Evolutionary conservation across 2,888 invertebrate species (phyloP), one percentile per base, ranked within the genome.

Genomic region (Tupiocoris notatus): DNA sequence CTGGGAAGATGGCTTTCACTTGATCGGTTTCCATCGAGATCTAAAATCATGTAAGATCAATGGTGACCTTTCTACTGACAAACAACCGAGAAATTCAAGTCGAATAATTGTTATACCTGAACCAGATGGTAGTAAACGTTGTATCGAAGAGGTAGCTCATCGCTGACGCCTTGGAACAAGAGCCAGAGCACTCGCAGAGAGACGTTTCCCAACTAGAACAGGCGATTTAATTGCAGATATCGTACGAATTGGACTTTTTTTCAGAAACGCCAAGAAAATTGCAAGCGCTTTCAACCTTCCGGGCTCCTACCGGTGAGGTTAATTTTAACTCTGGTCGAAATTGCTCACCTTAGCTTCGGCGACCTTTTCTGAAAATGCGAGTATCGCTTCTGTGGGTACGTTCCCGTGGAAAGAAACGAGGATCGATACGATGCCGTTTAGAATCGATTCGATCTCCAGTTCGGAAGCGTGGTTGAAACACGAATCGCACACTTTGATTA

Each of bases 401-500:
- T 95, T 94, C 78, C 91, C 86, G 9, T 95, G 93, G 81, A 96
- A 92, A 89, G 92, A 89, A 77, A 97, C 93, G 89, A 98, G 91
- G 80, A 98, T 93, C 3, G 97, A 97, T 1, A 97, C 96, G 85
- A 98, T 95, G 84, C 97, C 96, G 86, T 97, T 97, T 12, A 98
- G 87, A 73, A 96, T 92, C 81, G 92, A 92, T 87, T 98, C 98
- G 81, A 96, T 92, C 83, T 97, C 96, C 17, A 87, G 83, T 84
- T 95, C 95, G 20, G 67, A 75, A 9, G 39, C 77, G 23, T 77
- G 71, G 23, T 76, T 70, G 85, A 96, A 96, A 84, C 95, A 94
- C 63, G 92, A 90, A 85, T 96, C 95, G 83, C 95, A 96, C 7
- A 95, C 96, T 74, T 93, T 94, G 81, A 97, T 95, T 80, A 96